These are phyloP conservation scores for Cebus imitator DNA, from an alignment of 2,113 vertebrate genomes.

Conservation along the genomic window DNA sequence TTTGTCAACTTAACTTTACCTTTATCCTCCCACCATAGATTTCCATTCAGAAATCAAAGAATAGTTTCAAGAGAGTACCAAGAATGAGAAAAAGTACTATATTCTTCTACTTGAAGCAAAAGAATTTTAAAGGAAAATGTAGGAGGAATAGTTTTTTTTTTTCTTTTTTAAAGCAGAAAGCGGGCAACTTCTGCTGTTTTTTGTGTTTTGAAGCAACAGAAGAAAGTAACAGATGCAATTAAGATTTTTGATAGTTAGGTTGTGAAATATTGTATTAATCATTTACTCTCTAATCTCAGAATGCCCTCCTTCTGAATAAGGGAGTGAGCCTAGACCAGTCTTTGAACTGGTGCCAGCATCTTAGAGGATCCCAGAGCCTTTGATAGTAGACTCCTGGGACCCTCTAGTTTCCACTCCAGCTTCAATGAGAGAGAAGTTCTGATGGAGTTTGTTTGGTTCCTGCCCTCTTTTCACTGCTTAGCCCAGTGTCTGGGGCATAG, in stretches of 20 bases:
- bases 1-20: neutral
- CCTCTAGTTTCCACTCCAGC: neutral
- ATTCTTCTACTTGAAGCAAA: constrained; percentile 33
- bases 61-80: neutral
- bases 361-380: neutral
- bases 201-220: constrained; percentile 48
- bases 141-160: constrained; percentile 1
- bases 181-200: constrained; percentile 28
- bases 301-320: neutral
- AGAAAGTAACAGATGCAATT: neutral
- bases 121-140: constrained; percentile 33
- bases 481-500: neutral
- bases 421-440: neutral
- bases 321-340: neutral
- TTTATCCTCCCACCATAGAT: neutral
- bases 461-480: neutral
- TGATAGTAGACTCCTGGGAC: neutral
- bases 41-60: constrained; percentile 49
- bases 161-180: neutral
- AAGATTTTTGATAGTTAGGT: neutral
- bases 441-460: neutral
- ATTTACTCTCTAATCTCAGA: neutral
- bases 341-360: neutral
- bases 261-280: neutral
- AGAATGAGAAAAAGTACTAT: neutral